A percentile compares a stretch with the other conserved stretches of the same genome.
These are phyloP conservation scores for Eurystomus glaucurus DNA, from an alignment of 2,797 vertebrate species.

Conservation along the genomic window DNA sequence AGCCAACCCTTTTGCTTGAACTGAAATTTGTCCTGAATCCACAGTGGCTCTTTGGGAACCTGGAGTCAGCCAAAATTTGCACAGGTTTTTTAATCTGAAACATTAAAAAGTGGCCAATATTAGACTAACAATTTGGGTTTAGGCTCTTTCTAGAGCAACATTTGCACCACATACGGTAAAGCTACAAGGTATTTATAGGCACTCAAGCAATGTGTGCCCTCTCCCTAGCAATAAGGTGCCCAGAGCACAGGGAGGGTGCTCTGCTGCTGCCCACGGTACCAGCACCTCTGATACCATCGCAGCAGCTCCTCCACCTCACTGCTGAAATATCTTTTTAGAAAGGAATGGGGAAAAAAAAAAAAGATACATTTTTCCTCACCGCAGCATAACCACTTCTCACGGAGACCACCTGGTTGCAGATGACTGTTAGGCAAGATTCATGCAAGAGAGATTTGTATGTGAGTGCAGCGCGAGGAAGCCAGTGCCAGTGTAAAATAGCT, in stretches of 20 bases:
- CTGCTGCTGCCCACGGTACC: neutral
- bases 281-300: neutral
- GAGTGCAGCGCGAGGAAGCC: neutral
- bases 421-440: neutral
- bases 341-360: neutral
- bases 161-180: neutral
- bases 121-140: neutral
- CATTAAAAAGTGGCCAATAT: neutral
- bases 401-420: slow-evolving; percentile 10
- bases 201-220: neutral
- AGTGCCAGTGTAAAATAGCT: neutral
- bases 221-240: neutral
- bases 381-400: neutral
- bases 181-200: neutral
- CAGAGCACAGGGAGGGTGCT: neutral
- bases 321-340: fast-evolving
- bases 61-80: neutral
- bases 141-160: neutral
- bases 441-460: neutral
- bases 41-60: neutral
- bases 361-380: neutral
- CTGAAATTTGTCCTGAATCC: slow-evolving; percentile 18
- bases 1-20: slow-evolving; percentile 17
- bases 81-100: neutral
- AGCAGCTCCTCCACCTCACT: neutral